A percentile compares a stretch with the other conserved stretches of the same genome.
Evolutionary conservation across 30 jellyfish, hydroid and myxozoan genomes (phyloP).

Genomic region (Aurelia aurita): DNA sequence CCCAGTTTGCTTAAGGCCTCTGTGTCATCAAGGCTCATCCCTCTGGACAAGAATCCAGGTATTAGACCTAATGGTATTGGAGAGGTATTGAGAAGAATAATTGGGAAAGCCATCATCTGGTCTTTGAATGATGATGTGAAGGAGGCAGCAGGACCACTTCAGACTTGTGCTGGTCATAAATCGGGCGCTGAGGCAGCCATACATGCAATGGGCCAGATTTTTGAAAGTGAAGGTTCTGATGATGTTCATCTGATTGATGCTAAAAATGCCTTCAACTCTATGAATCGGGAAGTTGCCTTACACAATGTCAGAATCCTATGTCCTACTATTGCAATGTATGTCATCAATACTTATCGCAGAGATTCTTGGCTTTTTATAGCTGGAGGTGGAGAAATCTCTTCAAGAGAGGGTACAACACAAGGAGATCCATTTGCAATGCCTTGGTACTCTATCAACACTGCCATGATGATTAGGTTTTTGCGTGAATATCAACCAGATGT

Average conservation of each 20-base stretch:
- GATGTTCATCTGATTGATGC: too few relatives aligned
- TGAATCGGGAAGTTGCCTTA: too few relatives aligned
- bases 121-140: neutral
- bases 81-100: neutral
- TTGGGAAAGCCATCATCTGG: neutral
- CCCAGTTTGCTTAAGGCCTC: neutral
- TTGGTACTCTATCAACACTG: too few relatives aligned
- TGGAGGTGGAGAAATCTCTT: constrained; percentile 22
- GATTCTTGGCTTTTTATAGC: neutral
- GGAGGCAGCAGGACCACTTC: neutral
- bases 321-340: neutral
- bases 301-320: too few relatives aligned
- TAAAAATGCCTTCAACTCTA: too few relatives aligned
- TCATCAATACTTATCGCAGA: constrained; percentile 20
- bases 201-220: neutral
- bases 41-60: neutral
- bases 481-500: too few relatives aligned
- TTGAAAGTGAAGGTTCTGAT: neutral
- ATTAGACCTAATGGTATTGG: neutral
- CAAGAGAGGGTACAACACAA: constrained; percentile 63
- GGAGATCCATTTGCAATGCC: too few relatives aligned
- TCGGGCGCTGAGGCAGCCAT: neutral
- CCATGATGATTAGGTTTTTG: too few relatives aligned
- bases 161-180: neutral
- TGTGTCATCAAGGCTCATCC: neutral